Base-by-base conservation (phyloP, 2,888 invertebrate genomes). In the Eutolmus rufibarbis region DNA sequence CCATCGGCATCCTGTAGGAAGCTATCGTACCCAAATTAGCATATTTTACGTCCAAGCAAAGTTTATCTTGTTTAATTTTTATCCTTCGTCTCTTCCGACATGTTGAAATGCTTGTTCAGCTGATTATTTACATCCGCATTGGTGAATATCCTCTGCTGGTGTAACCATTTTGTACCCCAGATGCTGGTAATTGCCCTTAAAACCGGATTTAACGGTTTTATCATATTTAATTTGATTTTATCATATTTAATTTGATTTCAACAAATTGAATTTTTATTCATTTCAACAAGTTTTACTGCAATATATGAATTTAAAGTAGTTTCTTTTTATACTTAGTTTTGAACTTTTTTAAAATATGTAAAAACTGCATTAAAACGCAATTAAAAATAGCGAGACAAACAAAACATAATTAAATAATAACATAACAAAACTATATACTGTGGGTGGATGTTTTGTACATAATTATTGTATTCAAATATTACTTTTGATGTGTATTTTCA, bases 51-150 rank as follows among this genome's bases (percentile, higher is more conserved):
- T 66, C 84, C 57, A 43, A 40, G 66, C 28, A 85, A 85, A 85
- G 87, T 88, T 88, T 88, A 85, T 86, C 88, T 88, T 82, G 87
- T 87, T 88, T 88, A 88, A 88, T 88, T 88, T 88, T 86, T 87
- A 78, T 84, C 66, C 66, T 66, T 66, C 28, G 12, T 8, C 86
- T 81, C 76, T 57, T 28, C 87, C 37, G 46, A 31, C 51, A 77
- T 77, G 82, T 57, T 79, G 31, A 74, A 87, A 74, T 88, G 87
- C 84, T 88, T 88, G 85, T 87, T 82, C 79, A 78, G 85, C 78
- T 88, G 86, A 87, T 88, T 87, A 87, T 87, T 88, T 88, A 85
- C 87, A 37, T 87, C 51, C 43, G 46, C 31, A 19, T 28, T 85
- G 19, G 66, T 57, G 23, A 40, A 66, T 57, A 34, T n/a, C 19